Base-by-base conservation (phyloP, 2,888 invertebrate species). In the Callyntrura guangdongensis region DNA sequence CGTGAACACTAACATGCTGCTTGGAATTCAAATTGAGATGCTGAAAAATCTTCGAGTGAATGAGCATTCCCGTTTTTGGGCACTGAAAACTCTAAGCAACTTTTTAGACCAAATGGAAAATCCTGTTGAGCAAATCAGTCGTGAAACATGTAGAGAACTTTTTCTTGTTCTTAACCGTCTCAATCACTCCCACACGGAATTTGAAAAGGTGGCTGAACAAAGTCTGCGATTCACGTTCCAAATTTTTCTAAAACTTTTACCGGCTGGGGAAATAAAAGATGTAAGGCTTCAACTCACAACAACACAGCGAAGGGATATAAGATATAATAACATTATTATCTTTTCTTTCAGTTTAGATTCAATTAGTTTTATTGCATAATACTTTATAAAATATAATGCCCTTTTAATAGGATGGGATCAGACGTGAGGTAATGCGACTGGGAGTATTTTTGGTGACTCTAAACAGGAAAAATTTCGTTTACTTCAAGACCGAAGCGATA, bases 401-500 rank as follows among this genome's bases (percentile, higher is more conserved):
- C n/a, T n/a, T n/a, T 20, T n/a, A 84, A 3, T 22, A 88, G 88
- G 53, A 82, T 9, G 88, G 45, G n/a, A 72, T 56, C 0, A 17
- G 20, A 11, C 45, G 49, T 17, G 88, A 88, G 49, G 56, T 88
- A 12, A 72, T 72, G 22, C 36, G 82, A n/a, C 53, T 82, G 11
- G 59, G 59, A 25, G 61, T 59, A 8, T 88, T 82, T 36, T 9
- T 82, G 6, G 0, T 82, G 45, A 22, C 56, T n/a, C 47, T 82
- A 8, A 72, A 72, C 5, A 22, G 82, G 14, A 72, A 20, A 20
- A 47, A 45, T 36, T 83, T 82, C 17, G 82, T 82, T 11, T 88
- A 82, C 69, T 69, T 88, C n/a, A 88, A 82, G 74, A 88, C 88
- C 20, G 88, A 88, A 74, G 61, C 82, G 0, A 27, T 72, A n/a